phyloP scores from a whole-genome alignment of 2,797 vertebrate species.

The Acanthis flammea region DNA sequence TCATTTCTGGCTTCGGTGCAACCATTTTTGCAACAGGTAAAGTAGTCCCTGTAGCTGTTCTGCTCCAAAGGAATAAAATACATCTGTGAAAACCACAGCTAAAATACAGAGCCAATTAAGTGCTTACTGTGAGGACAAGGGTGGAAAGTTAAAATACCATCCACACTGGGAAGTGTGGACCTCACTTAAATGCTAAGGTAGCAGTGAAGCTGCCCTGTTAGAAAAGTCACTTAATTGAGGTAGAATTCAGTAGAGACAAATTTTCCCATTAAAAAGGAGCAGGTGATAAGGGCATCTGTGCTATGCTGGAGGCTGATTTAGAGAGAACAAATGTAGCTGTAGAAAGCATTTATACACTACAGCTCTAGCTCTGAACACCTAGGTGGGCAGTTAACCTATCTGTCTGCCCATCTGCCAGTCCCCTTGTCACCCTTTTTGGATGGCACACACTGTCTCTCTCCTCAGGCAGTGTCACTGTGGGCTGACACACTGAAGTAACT shows the following conservation, averaged over 20 bases:
- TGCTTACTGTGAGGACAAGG: background rate
- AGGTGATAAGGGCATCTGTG: background rate
- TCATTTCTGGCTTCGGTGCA: conserved; percentile 71
- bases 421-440: background rate
- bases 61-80: background rate
- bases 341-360: background rate
- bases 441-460: background rate
- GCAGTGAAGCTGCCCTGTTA: background rate
- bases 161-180: background rate
- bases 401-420: background rate
- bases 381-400: background rate
- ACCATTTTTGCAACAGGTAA: conserved; percentile 74
- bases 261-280: background rate
- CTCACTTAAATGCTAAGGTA: background rate
- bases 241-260: background rate
- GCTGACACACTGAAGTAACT: background rate
- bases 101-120: background rate
- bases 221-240: background rate
- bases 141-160: background rate
- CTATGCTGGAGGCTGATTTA: background rate
- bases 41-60: background rate
- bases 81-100: background rate
- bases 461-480: background rate
- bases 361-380: background rate
- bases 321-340: background rate